Evolutionary conservation across 37 sponge, comb jelly and placozoan genomes (phyloP).

Genomic region (Cladorhizidae sp.): DNA sequence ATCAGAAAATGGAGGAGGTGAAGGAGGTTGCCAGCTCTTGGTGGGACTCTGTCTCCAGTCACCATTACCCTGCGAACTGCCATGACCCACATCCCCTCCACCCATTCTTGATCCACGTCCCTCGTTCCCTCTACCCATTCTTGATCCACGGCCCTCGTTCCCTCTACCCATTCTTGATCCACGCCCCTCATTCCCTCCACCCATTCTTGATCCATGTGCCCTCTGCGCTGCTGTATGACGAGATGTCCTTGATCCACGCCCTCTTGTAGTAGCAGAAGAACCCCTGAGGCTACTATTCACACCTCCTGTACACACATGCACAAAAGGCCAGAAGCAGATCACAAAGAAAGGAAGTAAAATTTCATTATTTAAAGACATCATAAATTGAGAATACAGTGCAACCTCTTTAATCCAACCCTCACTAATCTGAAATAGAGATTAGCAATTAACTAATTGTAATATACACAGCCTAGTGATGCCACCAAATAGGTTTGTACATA

Average conservation of each 20-base stretch:
- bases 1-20: not conserved
- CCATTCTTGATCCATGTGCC: not conserved
- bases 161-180: not conserved
- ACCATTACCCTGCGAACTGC: not conserved
- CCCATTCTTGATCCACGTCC: constrained; percentile 17
- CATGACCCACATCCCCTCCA: not conserved
- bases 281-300: not conserved
- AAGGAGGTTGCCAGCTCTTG: not conserved
- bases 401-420: no score
- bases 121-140: constrained; percentile 1
- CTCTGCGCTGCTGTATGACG: not conserved
- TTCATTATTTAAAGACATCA: no score
- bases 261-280: not conserved
- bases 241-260: not conserved
- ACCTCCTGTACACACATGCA: no score
- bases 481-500: no score
- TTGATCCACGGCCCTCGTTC: constrained; percentile 5
- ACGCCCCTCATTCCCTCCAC: not conserved
- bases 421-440: no score
- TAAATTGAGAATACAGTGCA: no score
- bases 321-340: no score
- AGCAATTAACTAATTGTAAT: no score
- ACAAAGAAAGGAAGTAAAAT: no score
- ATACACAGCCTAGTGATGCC: no score
- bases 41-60: no score